A percentile compares a stretch with the other conserved stretches of the same genome.
phyloP scores from a whole-genome alignment of 2,888 invertebrate species.

The Drosophila histrio region DNA sequence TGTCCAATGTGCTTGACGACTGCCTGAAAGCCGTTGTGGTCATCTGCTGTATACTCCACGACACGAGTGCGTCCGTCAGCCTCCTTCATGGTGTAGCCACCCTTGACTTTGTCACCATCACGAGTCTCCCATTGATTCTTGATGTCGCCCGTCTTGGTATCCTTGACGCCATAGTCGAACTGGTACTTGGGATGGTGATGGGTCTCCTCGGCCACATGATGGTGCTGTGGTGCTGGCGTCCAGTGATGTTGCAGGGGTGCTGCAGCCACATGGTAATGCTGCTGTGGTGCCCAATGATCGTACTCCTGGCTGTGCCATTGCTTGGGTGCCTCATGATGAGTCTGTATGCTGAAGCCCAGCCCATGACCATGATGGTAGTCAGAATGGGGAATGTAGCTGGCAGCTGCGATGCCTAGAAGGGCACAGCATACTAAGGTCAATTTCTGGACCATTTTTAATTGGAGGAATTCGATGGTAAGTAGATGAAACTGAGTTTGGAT shows the following conservation, averaged over 20 bases:
- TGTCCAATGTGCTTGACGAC: slow-evolving; percentile 85
- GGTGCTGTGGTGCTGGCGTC: slow-evolving; percentile 56
- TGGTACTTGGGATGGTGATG: slow-evolving; percentile 84
- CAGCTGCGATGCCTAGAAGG: slow-evolving; percentile 55
- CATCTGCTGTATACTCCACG: slow-evolving; percentile 85
- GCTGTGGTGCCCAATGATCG: slow-evolving; percentile 57
- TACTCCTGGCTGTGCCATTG: slow-evolving; percentile 58
- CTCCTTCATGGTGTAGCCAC: slow-evolving; percentile 85
- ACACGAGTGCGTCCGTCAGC: slow-evolving; percentile 85
- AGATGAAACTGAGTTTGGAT: background rate
- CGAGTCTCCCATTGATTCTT: slow-evolving; percentile 85
- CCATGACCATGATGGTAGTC: slow-evolving; percentile 50
- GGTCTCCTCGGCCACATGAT: slow-evolving; percentile 79
- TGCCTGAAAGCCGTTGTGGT: slow-evolving; percentile 85
- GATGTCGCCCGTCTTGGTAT: slow-evolving; percentile 85
- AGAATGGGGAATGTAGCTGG: slow-evolving; percentile 62
- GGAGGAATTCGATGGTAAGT: background rate
- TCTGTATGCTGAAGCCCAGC: slow-evolving; percentile 69
- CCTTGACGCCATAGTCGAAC: slow-evolving; percentile 85
- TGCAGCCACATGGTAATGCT: slow-evolving; percentile 51
- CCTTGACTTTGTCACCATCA: slow-evolving; percentile 85
- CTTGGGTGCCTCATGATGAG: slow-evolving; percentile 62
- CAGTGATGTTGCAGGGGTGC: slow-evolving; percentile 46
- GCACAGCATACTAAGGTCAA: slow-evolving; percentile 49
- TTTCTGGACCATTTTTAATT: slow-evolving; percentile 37